Base-by-base conservation (phyloP, 2,797 vertebrate genomes). In the Heterohyrax brucei region DNA sequence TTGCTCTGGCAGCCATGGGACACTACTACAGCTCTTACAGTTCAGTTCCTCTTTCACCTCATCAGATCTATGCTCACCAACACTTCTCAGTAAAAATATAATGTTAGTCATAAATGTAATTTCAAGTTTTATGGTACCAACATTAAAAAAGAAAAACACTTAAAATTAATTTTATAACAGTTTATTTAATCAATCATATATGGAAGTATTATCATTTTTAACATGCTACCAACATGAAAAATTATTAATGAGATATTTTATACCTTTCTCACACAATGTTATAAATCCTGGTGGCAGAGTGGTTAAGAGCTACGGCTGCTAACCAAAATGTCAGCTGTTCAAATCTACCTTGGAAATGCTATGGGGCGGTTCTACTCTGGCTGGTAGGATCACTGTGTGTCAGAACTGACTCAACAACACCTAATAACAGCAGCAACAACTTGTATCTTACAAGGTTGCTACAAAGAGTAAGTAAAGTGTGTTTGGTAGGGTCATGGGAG, bases 161-260 rank as follows among this genome's bases (percentile, higher is more conserved):
- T 12, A 4, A 56, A 77, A 78, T n/a, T 62, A 62, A 68, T 78
- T 53, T 39, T 44, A 89, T 33, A 86, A 59, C 18, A 82, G 81
- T n/a, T 93, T 75, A 80, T 73, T 66, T 88, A 70, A 84, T 19
- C 2, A 33, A 48, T 53, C 13, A 10, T 62, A 19, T 75, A 88
- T 68, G 10, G 48, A 85, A 48, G 48, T 66, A 48, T 48, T 79
- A 59, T 73, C 10, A 76, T 77, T 81, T 53, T 84, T 24, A 62
- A 82, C 21, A 19, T n/a, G 21, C 7, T 50, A 68, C 61, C 24
- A 22, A n/a, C 62, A 18, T 16, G 79, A 93, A 93, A 72, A 93
- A 88, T 21, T 73, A 26, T 50, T 73, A 53, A 86, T 39, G 59
- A 85, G 76, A 61, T 73, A 61, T 21, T 92, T 89, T 56, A 62